These are phyloP conservation scores for Unio pictorum DNA, from an alignment of 2,888 invertebrate species.

Conservation along the genomic window DNA sequence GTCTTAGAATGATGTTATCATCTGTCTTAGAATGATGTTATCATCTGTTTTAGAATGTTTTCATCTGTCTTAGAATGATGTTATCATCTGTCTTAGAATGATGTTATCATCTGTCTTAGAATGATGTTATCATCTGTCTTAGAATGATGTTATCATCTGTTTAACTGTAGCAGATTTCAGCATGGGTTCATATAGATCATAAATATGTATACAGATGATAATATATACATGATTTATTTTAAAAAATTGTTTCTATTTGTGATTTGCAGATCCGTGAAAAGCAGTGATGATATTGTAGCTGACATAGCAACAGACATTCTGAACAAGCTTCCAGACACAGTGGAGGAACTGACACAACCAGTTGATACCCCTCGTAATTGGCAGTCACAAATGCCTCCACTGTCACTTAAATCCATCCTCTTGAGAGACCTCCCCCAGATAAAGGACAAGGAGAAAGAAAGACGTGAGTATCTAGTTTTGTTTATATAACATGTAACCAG, in stretches of 20 bases:
- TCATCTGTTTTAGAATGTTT: too few species aligned
- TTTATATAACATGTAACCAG: neutral
- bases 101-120: too few species aligned
- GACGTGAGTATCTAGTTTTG: constrained; percentile 26
- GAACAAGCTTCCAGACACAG: constrained; percentile 53
- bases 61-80: too few species aligned
- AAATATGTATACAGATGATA: too few species aligned
- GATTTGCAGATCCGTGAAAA: constrained; percentile 72
- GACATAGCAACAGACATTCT: constrained; percentile 83
- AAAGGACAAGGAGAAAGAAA: constrained; percentile 53
- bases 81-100: too few species aligned
- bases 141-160: too few species aligned
- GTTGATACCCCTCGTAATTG: constrained; percentile 26
- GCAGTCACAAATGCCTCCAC: constrained; percentile 22
- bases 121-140: too few species aligned
- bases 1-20: too few species aligned
- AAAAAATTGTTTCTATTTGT: neutral
- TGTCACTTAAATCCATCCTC: constrained; percentile 42
- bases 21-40: too few species aligned
- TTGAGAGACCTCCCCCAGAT: constrained; percentile 41
- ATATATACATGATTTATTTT: neutral
- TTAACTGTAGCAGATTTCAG: too few species aligned
- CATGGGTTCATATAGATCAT: too few species aligned
- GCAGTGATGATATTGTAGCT: constrained; percentile 84
- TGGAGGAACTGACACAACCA: constrained; percentile 56